Conservation (phyloP, 2,888 invertebrate species). For the Apoderus coryli region DNA sequence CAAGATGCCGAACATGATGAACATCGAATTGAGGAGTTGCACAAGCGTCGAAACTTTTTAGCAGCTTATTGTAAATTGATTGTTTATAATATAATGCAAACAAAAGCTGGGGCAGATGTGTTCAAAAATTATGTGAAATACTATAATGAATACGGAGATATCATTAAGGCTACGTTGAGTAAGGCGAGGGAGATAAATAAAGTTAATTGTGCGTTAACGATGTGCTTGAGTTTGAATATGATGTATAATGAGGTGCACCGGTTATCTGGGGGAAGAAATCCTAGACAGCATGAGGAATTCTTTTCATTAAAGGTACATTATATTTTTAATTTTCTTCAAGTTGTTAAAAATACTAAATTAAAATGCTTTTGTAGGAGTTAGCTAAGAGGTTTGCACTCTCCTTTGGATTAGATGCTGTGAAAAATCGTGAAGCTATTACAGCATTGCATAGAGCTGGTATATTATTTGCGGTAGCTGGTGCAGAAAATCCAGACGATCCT, state of each 20-base stretch:
- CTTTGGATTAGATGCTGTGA: constrained; percentile 91
- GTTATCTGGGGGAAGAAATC: constrained; percentile 25
- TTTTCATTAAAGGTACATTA: constrained; percentile 79
- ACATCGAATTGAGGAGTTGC: constrained; percentile 90
- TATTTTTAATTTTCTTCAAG: no score
- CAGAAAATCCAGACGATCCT: constrained; percentile 47
- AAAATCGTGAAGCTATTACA: constrained; percentile 92
- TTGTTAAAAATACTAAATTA: no score
- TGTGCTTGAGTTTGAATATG: constrained; percentile 82
- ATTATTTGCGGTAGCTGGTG: constrained; percentile 65
- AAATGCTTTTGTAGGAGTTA: constrained; percentile 51
- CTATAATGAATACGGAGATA: constrained; percentile 97
- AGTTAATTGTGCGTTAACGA: constrained; percentile 86
- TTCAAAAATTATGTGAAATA: constrained; percentile 98
- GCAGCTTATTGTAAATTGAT: constrained; percentile 96
- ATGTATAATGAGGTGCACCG: constrained; percentile 62
- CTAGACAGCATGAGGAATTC: constrained; percentile 54
- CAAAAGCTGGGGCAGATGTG: constrained; percentile 76
- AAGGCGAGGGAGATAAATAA: constrained; percentile 97
- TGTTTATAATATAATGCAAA: constrained; percentile 92
- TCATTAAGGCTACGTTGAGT: constrained; percentile 90
- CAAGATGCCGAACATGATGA: constrained; percentile 87
- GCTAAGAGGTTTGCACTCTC: constrained; percentile 93
- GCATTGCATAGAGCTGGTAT: constrained; percentile 92
- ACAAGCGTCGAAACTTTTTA: constrained; percentile 89